phyloP scores from a whole-genome alignment of 2,888 invertebrate genomes.

The Chrysotoxum bicinctum region DNA sequence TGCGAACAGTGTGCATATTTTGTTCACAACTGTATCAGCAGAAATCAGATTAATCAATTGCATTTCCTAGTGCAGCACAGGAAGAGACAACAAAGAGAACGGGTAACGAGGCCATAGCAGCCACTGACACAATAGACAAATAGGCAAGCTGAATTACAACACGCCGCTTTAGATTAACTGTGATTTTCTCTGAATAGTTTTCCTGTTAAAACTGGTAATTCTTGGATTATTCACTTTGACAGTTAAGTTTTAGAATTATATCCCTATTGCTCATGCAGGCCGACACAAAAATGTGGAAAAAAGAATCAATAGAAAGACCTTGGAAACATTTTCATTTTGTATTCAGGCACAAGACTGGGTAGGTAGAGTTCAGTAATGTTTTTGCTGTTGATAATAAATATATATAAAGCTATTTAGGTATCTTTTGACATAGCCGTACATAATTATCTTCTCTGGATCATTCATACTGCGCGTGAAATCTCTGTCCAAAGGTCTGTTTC shows the following conservation, averaged over 20 bases:
- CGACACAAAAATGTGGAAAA: neutral
- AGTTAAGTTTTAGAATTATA: neutral
- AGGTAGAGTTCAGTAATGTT: neutral
- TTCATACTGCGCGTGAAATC: conserved; percentile 40
- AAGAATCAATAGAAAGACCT: conserved; percentile 39
- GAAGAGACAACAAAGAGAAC: conserved; percentile 47
- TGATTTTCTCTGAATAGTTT: neutral
- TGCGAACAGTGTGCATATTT: neutral
- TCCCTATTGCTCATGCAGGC: neutral
- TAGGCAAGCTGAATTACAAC: neutral
- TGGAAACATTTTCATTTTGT: neutral
- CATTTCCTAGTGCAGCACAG: conserved; percentile 5
- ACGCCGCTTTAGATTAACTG: neutral
- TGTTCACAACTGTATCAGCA: neutral
- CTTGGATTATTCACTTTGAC: neutral
- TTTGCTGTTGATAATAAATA: neutral
- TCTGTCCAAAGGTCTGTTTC: conserved; percentile 38
- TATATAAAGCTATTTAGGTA: neutral
- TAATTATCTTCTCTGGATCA: conserved; percentile 25
- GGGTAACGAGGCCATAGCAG: conserved; percentile 23
- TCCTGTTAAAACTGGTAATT: conserved; percentile 17
- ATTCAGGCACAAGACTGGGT: neutral
- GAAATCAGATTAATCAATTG: conserved; percentile 3
- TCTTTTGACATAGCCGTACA: neutral
- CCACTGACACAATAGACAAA: neutral